A percentile compares a stretch with the other conserved stretches of the same genome.
Conservation (phyloP, 2,888 invertebrate species). For the Allygus modestus region DNA sequence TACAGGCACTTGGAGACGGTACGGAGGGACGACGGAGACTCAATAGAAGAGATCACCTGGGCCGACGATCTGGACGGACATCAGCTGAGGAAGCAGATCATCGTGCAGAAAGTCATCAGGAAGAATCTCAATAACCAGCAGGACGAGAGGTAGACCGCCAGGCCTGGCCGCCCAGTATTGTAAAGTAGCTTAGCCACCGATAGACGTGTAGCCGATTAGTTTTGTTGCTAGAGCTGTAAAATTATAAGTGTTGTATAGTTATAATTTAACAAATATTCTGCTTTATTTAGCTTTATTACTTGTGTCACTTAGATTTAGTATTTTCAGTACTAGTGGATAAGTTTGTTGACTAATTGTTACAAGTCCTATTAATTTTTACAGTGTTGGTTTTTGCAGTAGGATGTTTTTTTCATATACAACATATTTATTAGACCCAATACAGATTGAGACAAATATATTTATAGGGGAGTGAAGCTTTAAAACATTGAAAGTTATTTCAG, state of each 20-base stretch:
- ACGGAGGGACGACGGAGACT: conserved; percentile 60
- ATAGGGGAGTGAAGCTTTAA: background rate
- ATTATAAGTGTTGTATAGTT: conserved; percentile 15
- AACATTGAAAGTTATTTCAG: background rate
- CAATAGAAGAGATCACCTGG: conserved; percentile 63
- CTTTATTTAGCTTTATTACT: conserved; percentile 10
- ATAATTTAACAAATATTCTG: background rate
- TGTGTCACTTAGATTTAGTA: background rate
- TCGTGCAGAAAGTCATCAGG: conserved; percentile 61
- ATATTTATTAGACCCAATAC: no score
- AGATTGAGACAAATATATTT: no score
- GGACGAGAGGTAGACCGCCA: conserved; percentile 52
- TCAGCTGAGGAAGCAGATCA: conserved; percentile 63
- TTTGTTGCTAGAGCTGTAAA: conserved; percentile 6
- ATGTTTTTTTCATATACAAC: no score
- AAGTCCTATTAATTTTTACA: no score
- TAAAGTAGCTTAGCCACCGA: conserved; percentile 28
- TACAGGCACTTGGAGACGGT: conserved; percentile 59
- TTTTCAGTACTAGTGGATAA: background rate
- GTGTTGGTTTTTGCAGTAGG: no score
- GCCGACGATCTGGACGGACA: conserved; percentile 62
- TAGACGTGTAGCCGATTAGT: conserved; percentile 13
- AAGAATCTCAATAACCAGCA: conserved; percentile 41
- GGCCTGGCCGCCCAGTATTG: background rate
- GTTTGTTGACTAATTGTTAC: background rate